Evolutionary conservation across 2,888 invertebrate species (phyloP).

Genomic region (Synergus japonicus): DNA sequence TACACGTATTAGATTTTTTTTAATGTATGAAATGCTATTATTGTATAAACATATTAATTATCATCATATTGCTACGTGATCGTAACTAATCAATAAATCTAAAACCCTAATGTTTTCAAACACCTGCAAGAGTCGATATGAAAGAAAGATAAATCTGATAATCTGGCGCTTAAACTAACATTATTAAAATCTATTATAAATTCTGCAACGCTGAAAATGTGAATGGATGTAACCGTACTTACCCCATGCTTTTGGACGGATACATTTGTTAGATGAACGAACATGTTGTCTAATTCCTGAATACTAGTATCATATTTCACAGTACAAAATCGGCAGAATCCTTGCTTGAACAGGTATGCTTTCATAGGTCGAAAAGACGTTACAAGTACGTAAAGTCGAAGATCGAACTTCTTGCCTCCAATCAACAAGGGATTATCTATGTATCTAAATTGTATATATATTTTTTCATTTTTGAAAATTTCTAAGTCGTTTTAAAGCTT

Average conservation of each 20-base stretch:
- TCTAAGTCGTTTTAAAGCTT: too few species aligned
- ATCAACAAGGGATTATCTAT: constrained; percentile 96
- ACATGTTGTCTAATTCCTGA: constrained; percentile 93
- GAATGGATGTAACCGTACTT: constrained; percentile 67
- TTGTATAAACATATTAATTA: not conserved
- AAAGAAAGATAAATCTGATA: too few species aligned
- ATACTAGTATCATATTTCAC: constrained; percentile 95
- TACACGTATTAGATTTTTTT: not conserved
- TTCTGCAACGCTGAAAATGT: too few species aligned
- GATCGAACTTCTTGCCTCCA: constrained; percentile 97
- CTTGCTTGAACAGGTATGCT: constrained; percentile 93
- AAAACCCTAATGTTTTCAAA: too few species aligned
- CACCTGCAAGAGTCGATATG: too few species aligned
- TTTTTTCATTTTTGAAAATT: too few species aligned
- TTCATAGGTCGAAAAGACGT: constrained; percentile 96
- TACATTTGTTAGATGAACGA: constrained; percentile 96
- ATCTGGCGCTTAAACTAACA: too few species aligned
- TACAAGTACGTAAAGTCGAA: constrained; percentile 93
- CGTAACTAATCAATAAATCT: too few species aligned
- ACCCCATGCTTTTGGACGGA: constrained; percentile 98
- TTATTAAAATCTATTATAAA: too few species aligned
- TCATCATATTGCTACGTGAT: too few species aligned
- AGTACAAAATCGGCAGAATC: constrained; percentile 97
- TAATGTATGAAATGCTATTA: not conserved
- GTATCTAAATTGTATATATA: constrained; percentile 79